These are phyloP conservation scores for Lampris incognitus DNA, from an alignment of 2,113 vertebrate genomes.

Conservation along the genomic window DNA sequence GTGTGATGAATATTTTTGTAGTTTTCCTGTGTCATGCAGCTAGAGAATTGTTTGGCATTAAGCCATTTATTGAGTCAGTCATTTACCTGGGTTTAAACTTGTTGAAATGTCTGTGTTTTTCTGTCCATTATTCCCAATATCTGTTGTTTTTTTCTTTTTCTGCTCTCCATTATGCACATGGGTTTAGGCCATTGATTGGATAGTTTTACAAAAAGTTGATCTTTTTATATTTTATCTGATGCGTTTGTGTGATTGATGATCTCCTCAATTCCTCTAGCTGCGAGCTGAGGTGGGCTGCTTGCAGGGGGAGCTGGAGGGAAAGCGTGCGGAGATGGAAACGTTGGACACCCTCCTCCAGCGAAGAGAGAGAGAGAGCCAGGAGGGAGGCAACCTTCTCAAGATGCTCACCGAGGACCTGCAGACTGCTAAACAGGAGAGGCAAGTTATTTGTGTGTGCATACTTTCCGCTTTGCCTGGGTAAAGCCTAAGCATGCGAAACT, in stretches of 20 bases:
- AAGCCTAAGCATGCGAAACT: too few species aligned
- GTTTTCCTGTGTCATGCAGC: neutral
- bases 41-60: neutral
- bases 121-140: conserved; percentile 5
- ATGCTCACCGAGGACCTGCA: conserved; percentile 88
- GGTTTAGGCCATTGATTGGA: neutral
- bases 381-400: conserved; percentile 85
- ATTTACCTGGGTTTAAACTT: neutral
- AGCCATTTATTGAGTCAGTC: neutral
- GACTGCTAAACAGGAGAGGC: conserved; percentile 85
- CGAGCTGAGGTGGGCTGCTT: conserved; percentile 82
- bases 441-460: conserved; percentile 6
- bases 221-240: neutral
- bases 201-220: neutral
- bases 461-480: too few species aligned
- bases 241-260: conserved; percentile 10
- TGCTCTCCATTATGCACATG: neutral
- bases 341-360: conserved; percentile 85
- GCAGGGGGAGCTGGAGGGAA: conserved; percentile 80
- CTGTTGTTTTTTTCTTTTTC: neutral
- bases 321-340: conserved; percentile 83
- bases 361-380: conserved; percentile 86
- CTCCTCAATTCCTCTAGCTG: conserved; percentile 77
- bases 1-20: neutral
- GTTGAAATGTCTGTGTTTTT: neutral